phyloP scores from a whole-genome alignment of 2,888 invertebrate genomes.

The Taenaris catops region DNA sequence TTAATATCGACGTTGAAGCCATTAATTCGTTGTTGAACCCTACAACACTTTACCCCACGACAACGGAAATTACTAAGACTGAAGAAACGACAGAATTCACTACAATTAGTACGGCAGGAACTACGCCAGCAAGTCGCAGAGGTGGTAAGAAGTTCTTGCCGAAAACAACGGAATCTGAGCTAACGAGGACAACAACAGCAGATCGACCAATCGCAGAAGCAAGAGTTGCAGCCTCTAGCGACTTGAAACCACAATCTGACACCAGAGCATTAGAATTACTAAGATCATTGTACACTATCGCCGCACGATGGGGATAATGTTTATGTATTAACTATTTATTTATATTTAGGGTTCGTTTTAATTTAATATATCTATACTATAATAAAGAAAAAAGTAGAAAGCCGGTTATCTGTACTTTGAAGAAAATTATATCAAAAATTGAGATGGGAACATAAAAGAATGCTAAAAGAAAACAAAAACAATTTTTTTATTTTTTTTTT shows the following conservation, averaged over 20 bases:
- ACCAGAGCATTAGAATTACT: slow-evolving; percentile 89
- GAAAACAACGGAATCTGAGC: slow-evolving; percentile 38
- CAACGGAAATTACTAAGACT: slow-evolving; percentile 39
- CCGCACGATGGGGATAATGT: slow-evolving; percentile 87
- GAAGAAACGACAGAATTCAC: slow-evolving; percentile 42
- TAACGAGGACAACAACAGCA: slow-evolving; percentile 36
- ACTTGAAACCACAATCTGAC: slow-evolving; percentile 81
- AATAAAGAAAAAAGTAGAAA: too few species aligned
- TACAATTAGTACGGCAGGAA: slow-evolving; percentile 48
- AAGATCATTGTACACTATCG: slow-evolving; percentile 90
- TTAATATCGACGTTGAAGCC: slow-evolving; percentile 53
- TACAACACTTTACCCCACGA: slow-evolving; percentile 35
- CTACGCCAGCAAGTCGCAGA: slow-evolving; percentile 47
- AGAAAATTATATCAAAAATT: background rate
- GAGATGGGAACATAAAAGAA: too few species aligned
- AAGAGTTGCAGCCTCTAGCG: slow-evolving; percentile 45
- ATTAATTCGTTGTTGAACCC: slow-evolving; percentile 61
- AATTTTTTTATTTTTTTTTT: too few species aligned
- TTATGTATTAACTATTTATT: slow-evolving; percentile 23
- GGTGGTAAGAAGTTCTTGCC: slow-evolving; percentile 53
- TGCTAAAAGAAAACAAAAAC: too few species aligned
- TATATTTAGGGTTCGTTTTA: slow-evolving; percentile 42
- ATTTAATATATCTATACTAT: too few species aligned
- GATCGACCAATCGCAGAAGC: slow-evolving; percentile 65
- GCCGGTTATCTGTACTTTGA: background rate